Conservation (phyloP, 2,797 vertebrate species). For the Acanthiza pusilla region DNA sequence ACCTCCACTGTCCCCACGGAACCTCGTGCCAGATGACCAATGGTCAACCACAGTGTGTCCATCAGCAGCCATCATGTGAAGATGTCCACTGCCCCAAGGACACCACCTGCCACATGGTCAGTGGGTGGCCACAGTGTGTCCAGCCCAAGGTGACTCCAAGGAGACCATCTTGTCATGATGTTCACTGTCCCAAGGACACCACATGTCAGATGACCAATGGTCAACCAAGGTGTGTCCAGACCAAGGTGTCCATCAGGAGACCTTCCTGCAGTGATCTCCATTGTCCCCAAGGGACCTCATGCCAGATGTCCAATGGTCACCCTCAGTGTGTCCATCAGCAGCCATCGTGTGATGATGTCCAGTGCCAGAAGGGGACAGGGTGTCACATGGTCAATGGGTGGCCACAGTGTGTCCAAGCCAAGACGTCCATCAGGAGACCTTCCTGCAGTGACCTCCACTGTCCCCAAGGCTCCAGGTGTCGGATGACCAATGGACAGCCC, state of each 20-base stretch:
- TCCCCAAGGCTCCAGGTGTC: not conserved
- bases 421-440: no score
- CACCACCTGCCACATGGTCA: not conserved
- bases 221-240: no score
- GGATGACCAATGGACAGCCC: no score
- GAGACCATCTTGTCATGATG: not conserved
- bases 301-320: no score
- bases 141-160: not conserved
- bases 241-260: no score
- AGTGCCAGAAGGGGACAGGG: rapidly evolving
- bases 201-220: not conserved
- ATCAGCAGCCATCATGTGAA: no score
- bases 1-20: not conserved
- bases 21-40: no score
- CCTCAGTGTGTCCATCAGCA: no score
- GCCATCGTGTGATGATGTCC: no score
- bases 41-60: no score
- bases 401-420: not conserved
- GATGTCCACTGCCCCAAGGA: not conserved
- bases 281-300: no score
- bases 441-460: not conserved
- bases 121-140: rapidly evolving
- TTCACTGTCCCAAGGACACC: not conserved
- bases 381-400: not conserved
- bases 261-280: no score